phyloP scores from a whole-genome alignment of 1,140 invertebrate species.

The Medauroidea extradentata region DNA sequence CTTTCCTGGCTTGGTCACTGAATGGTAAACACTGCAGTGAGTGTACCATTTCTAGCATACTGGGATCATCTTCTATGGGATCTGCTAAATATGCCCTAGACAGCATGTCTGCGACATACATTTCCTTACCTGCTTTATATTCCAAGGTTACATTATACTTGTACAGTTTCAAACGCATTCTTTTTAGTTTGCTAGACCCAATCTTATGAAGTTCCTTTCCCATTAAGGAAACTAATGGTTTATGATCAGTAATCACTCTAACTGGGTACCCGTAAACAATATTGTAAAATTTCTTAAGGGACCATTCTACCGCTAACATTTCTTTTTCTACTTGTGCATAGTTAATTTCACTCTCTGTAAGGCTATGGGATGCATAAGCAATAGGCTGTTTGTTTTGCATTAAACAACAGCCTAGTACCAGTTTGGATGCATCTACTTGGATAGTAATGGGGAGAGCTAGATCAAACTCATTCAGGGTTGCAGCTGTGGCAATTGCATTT shows the following conservation, averaged over 20 bases:
- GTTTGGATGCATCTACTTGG: slow-evolving; percentile 32
- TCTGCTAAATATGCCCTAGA: no score
- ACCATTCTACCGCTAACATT: slow-evolving; percentile 29
- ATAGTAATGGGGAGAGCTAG: slow-evolving; percentile 23
- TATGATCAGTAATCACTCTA: slow-evolving; percentile 38
- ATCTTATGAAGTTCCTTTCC: no score
- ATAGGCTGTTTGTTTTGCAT: slow-evolving; percentile 36
- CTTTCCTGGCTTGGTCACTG: no score
- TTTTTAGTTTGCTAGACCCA: no score
- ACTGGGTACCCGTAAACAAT: slow-evolving; percentile 31
- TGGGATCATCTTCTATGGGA: no score
- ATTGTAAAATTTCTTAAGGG: slow-evolving; percentile 32
- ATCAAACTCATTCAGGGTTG: slow-evolving; percentile 28
- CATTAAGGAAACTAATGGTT: slow-evolving; percentile 27
- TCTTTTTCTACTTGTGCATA: slow-evolving; percentile 39
- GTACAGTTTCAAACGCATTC: no score
- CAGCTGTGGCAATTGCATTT: slow-evolving; percentile 17
- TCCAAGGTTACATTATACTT: slow-evolving; percentile 18
- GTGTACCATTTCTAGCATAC: no score
- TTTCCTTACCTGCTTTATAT: no score
- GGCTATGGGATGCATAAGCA: slow-evolving; percentile 33
- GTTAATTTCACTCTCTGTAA: slow-evolving; percentile 32
- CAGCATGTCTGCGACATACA: no score
- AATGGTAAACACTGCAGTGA: no score
- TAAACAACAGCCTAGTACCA: slow-evolving; percentile 28